These are phyloP conservation scores for Coremacera marginata DNA, from an alignment of 2,888 invertebrate species.

Conservation along the genomic window DNA sequence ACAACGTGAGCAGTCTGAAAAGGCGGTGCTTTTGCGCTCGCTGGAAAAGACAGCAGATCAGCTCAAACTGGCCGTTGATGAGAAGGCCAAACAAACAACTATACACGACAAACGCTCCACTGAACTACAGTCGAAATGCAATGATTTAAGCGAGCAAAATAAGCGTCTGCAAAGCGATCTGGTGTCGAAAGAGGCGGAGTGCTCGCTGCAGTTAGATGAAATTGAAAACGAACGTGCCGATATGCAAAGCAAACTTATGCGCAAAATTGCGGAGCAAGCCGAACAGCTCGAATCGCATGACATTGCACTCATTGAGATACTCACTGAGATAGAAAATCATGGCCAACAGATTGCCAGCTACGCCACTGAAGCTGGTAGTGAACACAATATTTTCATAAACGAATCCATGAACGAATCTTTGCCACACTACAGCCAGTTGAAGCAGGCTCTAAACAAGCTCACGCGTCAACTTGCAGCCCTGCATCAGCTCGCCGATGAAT, in stretches of 20 bases:
- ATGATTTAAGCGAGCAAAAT: slow-evolving; percentile 31
- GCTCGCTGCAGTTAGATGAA: slow-evolving; percentile 42
- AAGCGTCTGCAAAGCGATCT: slow-evolving; percentile 45
- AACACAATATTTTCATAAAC: slow-evolving; percentile 16
- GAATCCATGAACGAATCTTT: slow-evolving; percentile 11
- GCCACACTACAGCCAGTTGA: slow-evolving; percentile 39
- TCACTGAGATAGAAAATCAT: slow-evolving; percentile 45
- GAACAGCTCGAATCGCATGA: slow-evolving; percentile 42
- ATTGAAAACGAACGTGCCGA: slow-evolving; percentile 44
- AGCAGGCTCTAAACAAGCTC: slow-evolving; percentile 41
- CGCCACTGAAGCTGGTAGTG: slow-evolving; percentile 16
- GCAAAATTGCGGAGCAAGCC: slow-evolving; percentile 39
- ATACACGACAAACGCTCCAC: slow-evolving; percentile 35
- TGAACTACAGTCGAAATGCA: slow-evolving; percentile 38
- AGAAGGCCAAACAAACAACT: slow-evolving; percentile 38
- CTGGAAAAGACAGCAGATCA: slow-evolving; percentile 48
- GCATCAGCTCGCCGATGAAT: slow-evolving; percentile 39
- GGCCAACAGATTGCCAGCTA: neutral
- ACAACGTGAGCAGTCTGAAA: slow-evolving; percentile 47
- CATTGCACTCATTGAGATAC: slow-evolving; percentile 40
- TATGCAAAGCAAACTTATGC: slow-evolving; percentile 43
- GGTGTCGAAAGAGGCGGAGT: slow-evolving; percentile 42
- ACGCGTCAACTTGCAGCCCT: slow-evolving; percentile 31
- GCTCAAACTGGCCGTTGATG: slow-evolving; percentile 40
- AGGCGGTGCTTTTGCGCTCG: slow-evolving; percentile 42